These are phyloP conservation scores for Cecidostiba fungosa DNA, from an alignment of 2,888 invertebrate genomes.

Conservation along the genomic window DNA sequence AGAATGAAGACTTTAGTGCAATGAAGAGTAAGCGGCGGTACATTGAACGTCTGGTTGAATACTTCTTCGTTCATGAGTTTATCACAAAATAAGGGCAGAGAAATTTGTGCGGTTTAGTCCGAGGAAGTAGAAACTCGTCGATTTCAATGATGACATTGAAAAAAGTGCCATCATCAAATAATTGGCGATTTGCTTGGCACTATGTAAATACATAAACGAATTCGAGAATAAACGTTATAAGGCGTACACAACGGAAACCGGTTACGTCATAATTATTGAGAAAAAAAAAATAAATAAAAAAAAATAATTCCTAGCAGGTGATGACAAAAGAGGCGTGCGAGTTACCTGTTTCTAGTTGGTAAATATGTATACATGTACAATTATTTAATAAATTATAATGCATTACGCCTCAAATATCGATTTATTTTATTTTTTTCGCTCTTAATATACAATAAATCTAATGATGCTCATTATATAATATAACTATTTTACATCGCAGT, in stretches of 20 bases:
- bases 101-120: slow-evolving; percentile 48
- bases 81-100: slow-evolving; percentile 31
- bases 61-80: slow-evolving; percentile 37
- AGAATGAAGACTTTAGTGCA: slow-evolving; percentile 24
- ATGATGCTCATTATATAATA: slow-evolving; percentile 23
- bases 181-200: slow-evolving; percentile 53
- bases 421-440: slow-evolving; percentile 26
- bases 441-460: slow-evolving; percentile 13
- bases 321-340: slow-evolving; percentile 43
- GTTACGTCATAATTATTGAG: slow-evolving; percentile 47
- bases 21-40: slow-evolving; percentile 46
- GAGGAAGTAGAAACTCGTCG: slow-evolving; percentile 44
- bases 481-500: slow-evolving; percentile 32
- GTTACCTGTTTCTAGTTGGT: slow-evolving; percentile 59
- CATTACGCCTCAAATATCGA: slow-evolving; percentile 55
- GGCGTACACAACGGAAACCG: slow-evolving; percentile 41
- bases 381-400: slow-evolving; percentile 65
- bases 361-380: slow-evolving; percentile 59
- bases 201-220: slow-evolving; percentile 62
- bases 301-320: slow-evolving; percentile 30
- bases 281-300: no score
- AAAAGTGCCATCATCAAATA: slow-evolving; percentile 39
- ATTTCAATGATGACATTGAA: slow-evolving; percentile 33
- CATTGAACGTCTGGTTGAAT: slow-evolving; percentile 35
- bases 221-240: slow-evolving; percentile 48